Base-by-base conservation (phyloP, 2,888 invertebrate genomes). In the Stenodera caucasica region DNA sequence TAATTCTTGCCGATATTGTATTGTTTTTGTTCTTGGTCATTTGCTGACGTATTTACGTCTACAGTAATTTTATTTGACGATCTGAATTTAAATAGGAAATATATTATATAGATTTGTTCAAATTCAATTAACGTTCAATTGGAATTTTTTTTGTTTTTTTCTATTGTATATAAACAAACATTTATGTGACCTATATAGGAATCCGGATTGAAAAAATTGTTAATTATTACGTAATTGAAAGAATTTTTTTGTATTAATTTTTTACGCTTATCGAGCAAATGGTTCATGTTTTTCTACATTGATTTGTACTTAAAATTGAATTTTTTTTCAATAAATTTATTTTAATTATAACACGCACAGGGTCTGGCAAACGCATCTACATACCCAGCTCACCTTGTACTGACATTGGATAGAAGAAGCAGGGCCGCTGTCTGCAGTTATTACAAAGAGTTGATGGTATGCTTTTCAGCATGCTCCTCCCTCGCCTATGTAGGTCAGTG, bases 401-500 rank as follows among this genome's bases (percentile, higher is more conserved):
- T 78, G 77, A 78, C 78, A 78, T 78, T 78, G 78, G 73, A 76
- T 74, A 75, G 74, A 75, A 70, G 23, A 45, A 45, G 45, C 68
- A 67, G 63, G 69, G 69, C 65, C 70, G 66, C 66, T 73, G 75
- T 76, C 75, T 76, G 75, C 74, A 70, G 69, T 72, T 72, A 75
- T 75, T 74, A 71, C 75, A 45, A 45, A 45, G 45, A 73, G 73
- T 72, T 75, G 74, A 73, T 75, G 71, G 45, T 45, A 67, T 72
- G 70, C 74, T 74, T 70, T 72, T 71, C 67, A 70, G 64, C 64
- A 62, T 71, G 70, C 72, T 71, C 70, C 72, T 72, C 70, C 68
- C 70, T 69, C 65, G 69, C 69, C 70, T 76, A 77, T 76, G 75
- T 77, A 73, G 77, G 77, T 77, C 77, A 77, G 75, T 77, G 75